Percentiles rank a stretch among this genome's conserved stretches.
Conservation (phyloP, 1,140 invertebrate genomes). For the Eciton burchellii region DNA sequence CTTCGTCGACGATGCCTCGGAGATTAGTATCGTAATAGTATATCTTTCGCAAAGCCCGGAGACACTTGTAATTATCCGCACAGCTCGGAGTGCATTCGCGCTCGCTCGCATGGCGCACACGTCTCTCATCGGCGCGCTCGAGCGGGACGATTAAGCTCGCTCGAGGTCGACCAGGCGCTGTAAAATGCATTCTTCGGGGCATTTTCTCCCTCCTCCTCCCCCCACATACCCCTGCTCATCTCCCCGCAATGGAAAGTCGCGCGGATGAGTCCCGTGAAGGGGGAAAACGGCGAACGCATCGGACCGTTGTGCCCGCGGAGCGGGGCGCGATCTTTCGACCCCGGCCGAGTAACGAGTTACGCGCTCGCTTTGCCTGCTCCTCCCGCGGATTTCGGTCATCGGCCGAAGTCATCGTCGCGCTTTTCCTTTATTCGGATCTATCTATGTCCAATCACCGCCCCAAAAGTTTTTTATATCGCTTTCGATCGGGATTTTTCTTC, state of each 20-base stretch:
- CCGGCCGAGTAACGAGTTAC: neutral
- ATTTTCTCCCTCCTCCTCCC: neutral
- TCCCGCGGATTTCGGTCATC: conserved; percentile 14
- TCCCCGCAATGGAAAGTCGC: neutral
- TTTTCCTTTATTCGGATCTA: neutral
- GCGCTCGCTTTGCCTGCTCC: neutral
- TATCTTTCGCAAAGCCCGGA: conserved; percentile 48
- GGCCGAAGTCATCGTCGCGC: neutral
- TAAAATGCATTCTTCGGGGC: neutral
- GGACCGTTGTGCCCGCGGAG: neutral
- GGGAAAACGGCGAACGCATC: neutral
- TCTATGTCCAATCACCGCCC: neutral
- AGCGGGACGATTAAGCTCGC: conserved; percentile 49
- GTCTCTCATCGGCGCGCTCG: conserved; percentile 50
- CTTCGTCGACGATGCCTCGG: conserved; percentile 20
- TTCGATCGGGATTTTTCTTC: neutral
- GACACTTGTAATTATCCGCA: conserved; percentile 71
- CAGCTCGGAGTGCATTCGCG: conserved; percentile 42
- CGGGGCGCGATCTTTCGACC: neutral
- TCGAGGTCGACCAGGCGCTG: neutral
- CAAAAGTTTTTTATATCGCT: neutral
- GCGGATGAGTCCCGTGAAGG: too few relatives aligned
- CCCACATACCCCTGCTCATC: neutral
- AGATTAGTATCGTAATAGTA: conserved; percentile 60
- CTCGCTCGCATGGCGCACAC: conserved; percentile 15